Evolutionary conservation across 2,888 invertebrate genomes (phyloP).

Genomic region (Crossocerus cetratus): DNA sequence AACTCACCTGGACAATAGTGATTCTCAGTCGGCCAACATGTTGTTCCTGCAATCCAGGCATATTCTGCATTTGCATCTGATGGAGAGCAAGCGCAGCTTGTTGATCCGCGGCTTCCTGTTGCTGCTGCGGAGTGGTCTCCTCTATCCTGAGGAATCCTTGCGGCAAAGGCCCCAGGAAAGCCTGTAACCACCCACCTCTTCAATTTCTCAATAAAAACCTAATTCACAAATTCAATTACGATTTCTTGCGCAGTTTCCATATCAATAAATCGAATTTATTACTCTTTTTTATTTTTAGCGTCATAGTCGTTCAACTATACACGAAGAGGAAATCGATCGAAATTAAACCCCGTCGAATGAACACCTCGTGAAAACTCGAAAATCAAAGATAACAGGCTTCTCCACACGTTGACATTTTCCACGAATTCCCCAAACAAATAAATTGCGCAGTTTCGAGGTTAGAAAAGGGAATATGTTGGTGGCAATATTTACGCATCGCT

Average conservation of each 20-base stretch:
- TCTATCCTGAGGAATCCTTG: constrained; percentile 84
- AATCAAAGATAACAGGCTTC: no score
- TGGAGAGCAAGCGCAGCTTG: constrained; percentile 87
- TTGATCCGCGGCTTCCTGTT: constrained; percentile 87
- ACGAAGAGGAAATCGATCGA: no score
- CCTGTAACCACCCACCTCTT: constrained; percentile 76
- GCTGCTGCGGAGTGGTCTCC: constrained; percentile 80
- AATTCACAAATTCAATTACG: background rate
- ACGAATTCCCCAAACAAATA: background rate
- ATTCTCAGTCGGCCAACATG: constrained; percentile 87
- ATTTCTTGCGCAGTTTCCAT: background rate
- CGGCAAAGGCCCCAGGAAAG: constrained; percentile 88
- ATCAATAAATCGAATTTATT: no score
- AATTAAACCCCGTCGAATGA: no score
- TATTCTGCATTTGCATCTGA: constrained; percentile 80
- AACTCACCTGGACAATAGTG: constrained; percentile 86
- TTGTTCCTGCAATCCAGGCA: constrained; percentile 77
- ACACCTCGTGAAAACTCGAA: no score
- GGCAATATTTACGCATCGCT: constrained; percentile 61
- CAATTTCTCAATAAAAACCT: background rate
- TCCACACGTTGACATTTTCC: background rate
- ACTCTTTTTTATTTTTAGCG: no score
- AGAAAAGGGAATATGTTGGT: background rate
- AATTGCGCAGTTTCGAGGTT: background rate
- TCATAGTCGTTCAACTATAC: no score